phyloP scores from a whole-genome alignment of 2,113 vertebrate genomes.

The Plecotus auritus region DNA sequence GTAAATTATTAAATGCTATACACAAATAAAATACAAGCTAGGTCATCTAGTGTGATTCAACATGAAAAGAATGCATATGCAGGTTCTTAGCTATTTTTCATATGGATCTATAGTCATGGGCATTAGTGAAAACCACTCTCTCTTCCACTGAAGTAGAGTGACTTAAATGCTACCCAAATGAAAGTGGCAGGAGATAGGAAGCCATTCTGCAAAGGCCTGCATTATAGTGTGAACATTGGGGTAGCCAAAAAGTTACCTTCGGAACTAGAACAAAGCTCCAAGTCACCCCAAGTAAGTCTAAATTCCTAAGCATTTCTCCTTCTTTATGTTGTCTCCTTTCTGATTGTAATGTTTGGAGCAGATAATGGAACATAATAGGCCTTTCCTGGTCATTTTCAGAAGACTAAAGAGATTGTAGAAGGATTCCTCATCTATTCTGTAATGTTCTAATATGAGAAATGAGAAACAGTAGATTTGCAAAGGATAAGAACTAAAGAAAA shows the following conservation, averaged over 20 bases:
- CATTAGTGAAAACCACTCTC: neutral
- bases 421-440: neutral
- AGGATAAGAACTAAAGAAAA: slow-evolving; percentile 7
- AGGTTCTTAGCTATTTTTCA: neutral
- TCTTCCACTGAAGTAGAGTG: neutral
- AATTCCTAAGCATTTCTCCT: neutral
- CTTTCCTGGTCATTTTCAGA: neutral
- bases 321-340: neutral
- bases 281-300: slow-evolving; percentile 53
- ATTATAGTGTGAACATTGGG: neutral
- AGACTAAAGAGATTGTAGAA: neutral
- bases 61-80: neutral
- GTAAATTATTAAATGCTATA: neutral
- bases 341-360: neutral
- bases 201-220: slow-evolving; percentile 48
- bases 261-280: slow-evolving; percentile 56
- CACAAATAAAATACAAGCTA: neutral
- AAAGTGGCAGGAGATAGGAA: neutral
- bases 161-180: neutral
- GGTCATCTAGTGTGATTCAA: neutral
- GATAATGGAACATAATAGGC: neutral
- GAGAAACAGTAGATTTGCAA: neutral
- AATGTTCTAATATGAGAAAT: neutral
- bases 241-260: slow-evolving; percentile 2
- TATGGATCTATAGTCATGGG: neutral